Base-by-base conservation (phyloP, 2,113 vertebrate species). In the Sterna hirundo region DNA sequence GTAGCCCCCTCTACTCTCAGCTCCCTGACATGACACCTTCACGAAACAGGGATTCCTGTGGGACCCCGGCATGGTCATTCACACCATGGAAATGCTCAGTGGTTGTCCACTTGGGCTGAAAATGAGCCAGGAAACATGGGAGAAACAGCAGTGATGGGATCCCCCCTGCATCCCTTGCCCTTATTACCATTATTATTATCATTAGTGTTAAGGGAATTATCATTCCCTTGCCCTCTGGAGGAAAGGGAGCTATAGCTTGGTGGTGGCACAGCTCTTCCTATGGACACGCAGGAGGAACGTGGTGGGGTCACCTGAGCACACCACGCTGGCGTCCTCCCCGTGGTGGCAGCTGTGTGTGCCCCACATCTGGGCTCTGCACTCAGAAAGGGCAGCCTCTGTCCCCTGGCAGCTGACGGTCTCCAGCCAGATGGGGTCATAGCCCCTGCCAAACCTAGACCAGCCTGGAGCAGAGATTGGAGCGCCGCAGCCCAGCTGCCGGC, bases 401-500 rank as follows among this genome's bases (percentile, higher is more conserved):
- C 86, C 77, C 14, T 11, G 32, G 58, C 86, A 88, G 77, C 16
- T 65, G 23, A 81, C 51, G 11, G 49, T 34, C 54, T 90, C 54
- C 61, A 90, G 34, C 79, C 88, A 83, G 54, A 83, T 90, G 62
- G 15, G 70, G 29, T 54, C 88, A 47, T 44, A 23, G 18, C 79
- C 79, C 18, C 46, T 30, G 38, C 87, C 87, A 52, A 90, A 90
- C 14, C 27, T 57, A 12, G 70, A 70, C 70, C 46, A 74, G 38
- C 79, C 70, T 38, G 52, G 87, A 51, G 87, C 79, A 34, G 62
- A 83, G 40, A 76, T 46, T 2, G 98, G 98, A 9, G 94, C 87
- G 84, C 98, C 97, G 83, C 98, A 99, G 26, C 99, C 99, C 90
- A 99, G 98, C 83, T 99, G 98, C 71, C 97, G 96, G 92, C 99